Conservation (phyloP, 2,113 vertebrate species). For the Antidorcas marsupialis region DNA sequence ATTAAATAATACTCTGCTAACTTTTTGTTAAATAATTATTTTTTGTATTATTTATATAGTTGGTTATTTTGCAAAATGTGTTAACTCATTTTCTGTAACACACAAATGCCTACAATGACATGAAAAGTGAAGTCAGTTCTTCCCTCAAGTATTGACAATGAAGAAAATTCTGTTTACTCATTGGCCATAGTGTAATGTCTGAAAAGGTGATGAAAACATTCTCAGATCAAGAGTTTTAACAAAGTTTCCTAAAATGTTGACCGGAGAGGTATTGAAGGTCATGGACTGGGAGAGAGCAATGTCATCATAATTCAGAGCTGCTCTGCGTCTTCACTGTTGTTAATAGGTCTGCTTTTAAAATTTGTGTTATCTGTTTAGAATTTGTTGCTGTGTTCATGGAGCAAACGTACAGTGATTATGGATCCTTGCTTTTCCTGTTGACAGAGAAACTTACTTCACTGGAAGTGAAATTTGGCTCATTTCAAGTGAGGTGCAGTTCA, state of each 20-base stretch:
- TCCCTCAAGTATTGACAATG: neutral
- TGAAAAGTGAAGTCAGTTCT: neutral
- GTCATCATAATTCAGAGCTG: neutral
- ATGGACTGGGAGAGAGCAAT: neutral
- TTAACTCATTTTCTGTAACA: neutral
- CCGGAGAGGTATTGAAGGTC: neutral
- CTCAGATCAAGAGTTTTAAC: neutral
- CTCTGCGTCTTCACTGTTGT: neutral
- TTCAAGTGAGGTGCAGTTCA: neutral
- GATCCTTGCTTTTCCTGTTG: neutral
- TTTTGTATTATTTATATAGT: neutral
- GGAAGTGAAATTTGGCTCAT: neutral
- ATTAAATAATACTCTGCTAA: neutral
- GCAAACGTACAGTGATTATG: neutral
- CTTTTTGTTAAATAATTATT: neutral
- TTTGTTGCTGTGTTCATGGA: neutral
- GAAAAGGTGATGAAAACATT: neutral
- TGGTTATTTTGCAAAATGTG: neutral
- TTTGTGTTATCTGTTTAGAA: neutral
- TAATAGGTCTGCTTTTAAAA: neutral
- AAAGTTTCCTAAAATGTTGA: neutral
- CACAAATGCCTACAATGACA: neutral
- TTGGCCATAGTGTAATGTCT: neutral
- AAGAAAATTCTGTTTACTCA: neutral
- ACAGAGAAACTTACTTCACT: neutral